Evolutionary conservation across 2,113 vertebrate species (phyloP).

Genomic region (Chelonoidis abingdonii): DNA sequence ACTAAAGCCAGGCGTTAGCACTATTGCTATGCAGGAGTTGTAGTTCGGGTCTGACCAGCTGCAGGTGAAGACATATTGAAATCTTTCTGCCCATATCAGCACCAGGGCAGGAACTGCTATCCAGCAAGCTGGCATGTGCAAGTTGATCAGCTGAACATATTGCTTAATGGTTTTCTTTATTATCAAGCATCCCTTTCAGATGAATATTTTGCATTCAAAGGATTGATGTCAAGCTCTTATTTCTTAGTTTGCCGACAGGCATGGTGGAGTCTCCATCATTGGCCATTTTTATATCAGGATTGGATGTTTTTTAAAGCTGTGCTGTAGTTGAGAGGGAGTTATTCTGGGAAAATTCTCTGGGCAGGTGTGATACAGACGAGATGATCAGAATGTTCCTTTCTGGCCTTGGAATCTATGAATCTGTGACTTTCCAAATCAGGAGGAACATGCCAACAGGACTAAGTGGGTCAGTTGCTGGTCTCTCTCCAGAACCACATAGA

Average conservation of each 20-base stretch:
- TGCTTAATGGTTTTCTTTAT: not conserved
- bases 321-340: not conserved
- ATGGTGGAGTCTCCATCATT: not conserved
- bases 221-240: not conserved
- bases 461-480: not conserved
- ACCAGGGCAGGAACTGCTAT: not conserved
- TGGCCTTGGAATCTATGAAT: not conserved
- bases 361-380: not conserved
- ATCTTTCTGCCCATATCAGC: not conserved
- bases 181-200: not conserved
- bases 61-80: not conserved
- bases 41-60: not conserved
- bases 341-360: not conserved
- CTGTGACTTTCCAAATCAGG: not conserved
- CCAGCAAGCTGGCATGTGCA: not conserved
- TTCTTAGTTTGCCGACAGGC: not conserved
- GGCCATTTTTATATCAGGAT: not conserved
- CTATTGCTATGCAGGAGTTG: fast-evolving
- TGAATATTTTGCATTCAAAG: not conserved
- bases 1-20: fast-evolving
- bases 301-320: not conserved
- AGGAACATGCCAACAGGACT: not conserved
- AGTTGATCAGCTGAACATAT: not conserved
- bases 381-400: not conserved
- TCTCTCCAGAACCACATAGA: not conserved